Conservation (phyloP, 2,888 invertebrate species). For the Tupiocoris notatus region DNA sequence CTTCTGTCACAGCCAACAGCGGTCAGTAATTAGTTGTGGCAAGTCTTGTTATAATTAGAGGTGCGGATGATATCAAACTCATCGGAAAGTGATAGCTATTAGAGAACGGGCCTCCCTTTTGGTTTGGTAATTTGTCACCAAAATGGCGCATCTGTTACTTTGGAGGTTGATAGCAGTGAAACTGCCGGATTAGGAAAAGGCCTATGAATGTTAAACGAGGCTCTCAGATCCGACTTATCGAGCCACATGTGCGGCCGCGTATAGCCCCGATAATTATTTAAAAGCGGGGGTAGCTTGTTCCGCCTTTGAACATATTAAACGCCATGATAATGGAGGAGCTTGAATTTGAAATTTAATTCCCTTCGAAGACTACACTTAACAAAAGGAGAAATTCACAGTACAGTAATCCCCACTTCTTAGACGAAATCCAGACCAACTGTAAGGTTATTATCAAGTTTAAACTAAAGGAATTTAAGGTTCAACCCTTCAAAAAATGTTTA, state of each 20-base stretch:
- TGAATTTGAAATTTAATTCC: background rate
- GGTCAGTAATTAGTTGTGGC: no score
- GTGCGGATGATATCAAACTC: background rate
- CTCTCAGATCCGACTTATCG: constrained; percentile 17
- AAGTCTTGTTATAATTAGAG: no score
- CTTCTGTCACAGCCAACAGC: no score
- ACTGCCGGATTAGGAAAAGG: background rate
- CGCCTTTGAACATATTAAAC: background rate
- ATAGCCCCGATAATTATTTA: constrained; percentile 24
- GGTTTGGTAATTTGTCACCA: background rate
- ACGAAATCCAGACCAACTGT: background rate
- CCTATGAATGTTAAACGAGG: constrained; percentile 20
- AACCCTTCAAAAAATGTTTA: no score
- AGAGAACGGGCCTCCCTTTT: background rate
- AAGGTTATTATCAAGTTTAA: no score
- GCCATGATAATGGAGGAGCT: background rate
- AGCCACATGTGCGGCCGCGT: constrained; percentile 9
- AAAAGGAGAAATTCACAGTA: background rate
- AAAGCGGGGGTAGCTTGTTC: background rate
- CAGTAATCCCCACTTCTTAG: background rate
- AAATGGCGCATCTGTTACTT: background rate
- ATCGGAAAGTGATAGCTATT: background rate
- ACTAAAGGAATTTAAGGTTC: no score
- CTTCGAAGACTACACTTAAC: background rate
- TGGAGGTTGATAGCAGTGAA: background rate